Evolutionary conservation across 2,888 invertebrate genomes (phyloP), one percentile per base, ranked within the genome.

Genomic region (Drosophila subquinaria): DNA sequence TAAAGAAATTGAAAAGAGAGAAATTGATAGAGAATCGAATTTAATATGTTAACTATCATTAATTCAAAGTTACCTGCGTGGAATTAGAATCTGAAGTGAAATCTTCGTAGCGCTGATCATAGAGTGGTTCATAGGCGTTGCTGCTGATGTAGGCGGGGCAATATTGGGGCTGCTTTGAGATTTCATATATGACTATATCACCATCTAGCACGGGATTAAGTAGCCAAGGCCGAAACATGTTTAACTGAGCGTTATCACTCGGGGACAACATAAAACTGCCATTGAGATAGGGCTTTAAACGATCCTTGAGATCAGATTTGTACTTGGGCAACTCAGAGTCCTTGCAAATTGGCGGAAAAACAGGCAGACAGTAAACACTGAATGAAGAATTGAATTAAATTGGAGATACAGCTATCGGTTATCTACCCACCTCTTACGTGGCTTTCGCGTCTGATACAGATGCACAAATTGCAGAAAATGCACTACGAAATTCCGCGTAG

Each of bases 361-460:
- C 56, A 1, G 74, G 76, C 8, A 81, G 47, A 30, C 79, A 81
- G 51, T 72, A 81, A 3, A 71, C 65, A n/a, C 80, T 81, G 13
- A 4, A 15, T 23, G 11, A 0, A 11, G 15, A 47, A 45, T 11
- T 9, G 0, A 13, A 9, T 11, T 17, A 5, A 0, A 1, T 20
- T 20, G 5, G 0, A 27, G 5, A 27, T 6, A 27, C 27, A 9
- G 4, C 9, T n/a, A 11, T 3, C 0, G 5, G 4, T 11, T n/a
- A 10, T 3, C 0, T 47, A 27, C 20, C 38, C 11, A 80, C 81
- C 71, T 78, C 4, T 42, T 67, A 0, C 27, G 8, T 0, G 78
- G 68, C 0, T 64, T 45, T 1, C 0, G 0, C 0, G 64, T 33
- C 1, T 45, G 2, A 47, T 48, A 61, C 0, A 4, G 1, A 1